Evolutionary conservation across 2,113 vertebrate genomes (phyloP).

Genomic region (Orthochromis indermauri): DNA sequence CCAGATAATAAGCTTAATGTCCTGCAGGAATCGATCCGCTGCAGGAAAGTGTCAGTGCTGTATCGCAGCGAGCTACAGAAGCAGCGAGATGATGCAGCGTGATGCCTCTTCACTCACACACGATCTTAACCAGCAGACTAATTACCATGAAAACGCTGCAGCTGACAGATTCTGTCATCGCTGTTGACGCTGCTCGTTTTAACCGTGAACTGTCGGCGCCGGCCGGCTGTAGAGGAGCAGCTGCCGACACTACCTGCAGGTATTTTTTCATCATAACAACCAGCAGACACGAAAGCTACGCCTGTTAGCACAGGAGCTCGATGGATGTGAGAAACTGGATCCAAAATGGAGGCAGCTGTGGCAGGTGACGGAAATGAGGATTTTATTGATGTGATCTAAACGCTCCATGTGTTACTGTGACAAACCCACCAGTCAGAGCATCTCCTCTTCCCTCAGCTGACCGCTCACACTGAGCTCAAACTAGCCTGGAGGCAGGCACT

Average conservation of each 20-base stretch:
- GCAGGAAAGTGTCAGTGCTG: neutral
- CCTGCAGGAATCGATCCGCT: neutral
- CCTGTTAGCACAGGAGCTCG: neutral
- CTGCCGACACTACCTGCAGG: neutral
- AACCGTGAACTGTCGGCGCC: rapidly evolving
- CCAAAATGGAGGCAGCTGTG: neutral
- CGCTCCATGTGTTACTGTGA: neutral
- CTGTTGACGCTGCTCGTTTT: rapidly evolving
- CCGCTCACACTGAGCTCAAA: neutral
- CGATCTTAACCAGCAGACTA: neutral
- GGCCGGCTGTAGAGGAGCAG: neutral
- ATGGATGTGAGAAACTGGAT: neutral
- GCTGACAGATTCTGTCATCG: neutral
- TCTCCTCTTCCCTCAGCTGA: neutral
- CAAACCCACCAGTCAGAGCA: neutral
- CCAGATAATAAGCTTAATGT: neutral
- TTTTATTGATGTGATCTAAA: neutral
- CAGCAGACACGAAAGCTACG: neutral
- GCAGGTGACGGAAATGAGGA: rapidly evolving
- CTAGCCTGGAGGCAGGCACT: neutral
- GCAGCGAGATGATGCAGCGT: neutral
- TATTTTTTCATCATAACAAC: neutral
- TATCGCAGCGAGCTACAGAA: neutral
- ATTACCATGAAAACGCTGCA: neutral
- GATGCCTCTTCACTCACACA: neutral